Base-by-base conservation (phyloP, 2,113 vertebrate species). In the Cricetomys ansorgei region DNA sequence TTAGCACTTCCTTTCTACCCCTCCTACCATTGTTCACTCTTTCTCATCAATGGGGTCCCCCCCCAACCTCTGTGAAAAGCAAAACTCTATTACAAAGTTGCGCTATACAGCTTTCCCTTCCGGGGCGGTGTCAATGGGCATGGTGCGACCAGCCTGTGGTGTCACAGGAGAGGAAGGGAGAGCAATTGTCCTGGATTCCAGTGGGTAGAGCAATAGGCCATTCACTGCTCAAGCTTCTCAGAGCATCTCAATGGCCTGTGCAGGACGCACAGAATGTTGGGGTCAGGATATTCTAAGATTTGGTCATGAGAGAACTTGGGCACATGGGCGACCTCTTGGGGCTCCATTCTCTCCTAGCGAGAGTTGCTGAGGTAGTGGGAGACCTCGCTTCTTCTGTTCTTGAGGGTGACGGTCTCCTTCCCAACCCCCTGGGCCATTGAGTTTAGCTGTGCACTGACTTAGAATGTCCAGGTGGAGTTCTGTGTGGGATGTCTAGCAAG, bases 201-300 rank as follows among this genome's bases (percentile, higher is more conserved):
- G 19, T 1, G 27, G 25, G 75, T 12, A 31, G 11, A 87, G 29
- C 15, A 57, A 1, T 9, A 31, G 40, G 69, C n/a, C 70, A 13
- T 6, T 2, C 7, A 0, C 1, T 2, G 43, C 45, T 27, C 27
- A 31, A 25, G n/a, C 7, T 37, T 62, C 43, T 69, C 62, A 27
- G 27, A 45, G 80, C 31, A 10, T 73, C 80, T 17, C 59, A 1
- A 25, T 17, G 59, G 16, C 45, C 6, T 12, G 9, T 15, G 4
- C 43, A 10, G 23, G 57, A 48, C 45, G 7, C 40, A 59, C 7
- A 9, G 0, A 40, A 37, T 27, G 7, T 37, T 62, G 64, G 21
- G 80, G 11, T 59, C 7, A 80, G 48, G 55, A 53, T 23, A 48
- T 50, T 69, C 34, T 29, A 53, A 45, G 53, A 48, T 3, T 31